Percentiles rank a stretch among this genome's conserved stretches.
These are phyloP conservation scores for Sesia apiformis DNA, from an alignment of 2,888 invertebrate species.

Conservation along the genomic window DNA sequence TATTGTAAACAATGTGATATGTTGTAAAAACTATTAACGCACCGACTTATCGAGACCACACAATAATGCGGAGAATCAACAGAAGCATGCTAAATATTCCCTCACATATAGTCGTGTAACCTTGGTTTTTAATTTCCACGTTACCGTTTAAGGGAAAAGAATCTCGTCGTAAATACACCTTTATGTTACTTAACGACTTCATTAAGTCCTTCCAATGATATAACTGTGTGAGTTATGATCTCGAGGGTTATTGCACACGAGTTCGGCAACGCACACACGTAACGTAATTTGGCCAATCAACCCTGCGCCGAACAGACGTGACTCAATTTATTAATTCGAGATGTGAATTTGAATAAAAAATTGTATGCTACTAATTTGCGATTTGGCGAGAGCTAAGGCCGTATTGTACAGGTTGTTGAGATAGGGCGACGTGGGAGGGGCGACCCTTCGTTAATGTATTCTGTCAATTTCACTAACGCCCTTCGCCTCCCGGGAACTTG, in stretches of 20 bases:
- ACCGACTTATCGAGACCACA: neutral
- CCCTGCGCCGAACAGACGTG: conserved; percentile 3
- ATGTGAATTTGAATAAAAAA: conserved; percentile 5
- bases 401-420: conserved; percentile 41
- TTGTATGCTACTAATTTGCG: conserved; percentile 25
- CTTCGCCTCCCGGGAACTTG: conserved; percentile 26
- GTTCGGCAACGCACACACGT: neutral
- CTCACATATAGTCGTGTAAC: conserved; percentile 26
- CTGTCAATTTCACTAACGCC: conserved; percentile 52
- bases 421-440: conserved; percentile 26
- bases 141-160: conserved; percentile 39
- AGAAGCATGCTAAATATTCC: conserved; percentile 30
- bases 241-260: neutral
- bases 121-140: conserved; percentile 37
- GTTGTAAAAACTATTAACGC: neutral
- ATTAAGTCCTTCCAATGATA: conserved; percentile 40
- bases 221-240: conserved; percentile 25
- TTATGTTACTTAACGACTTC: conserved; percentile 48
- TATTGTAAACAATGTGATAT: too few species aligned
- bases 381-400: conserved; percentile 34
- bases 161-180: conserved; percentile 40
- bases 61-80: conserved; percentile 23
- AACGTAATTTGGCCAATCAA: conserved; percentile 4
- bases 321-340: conserved; percentile 5
- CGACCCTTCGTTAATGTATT: conserved; percentile 57